phyloP scores from a whole-genome alignment of 2,888 invertebrate species.

The Syrphus vitripennis region DNA sequence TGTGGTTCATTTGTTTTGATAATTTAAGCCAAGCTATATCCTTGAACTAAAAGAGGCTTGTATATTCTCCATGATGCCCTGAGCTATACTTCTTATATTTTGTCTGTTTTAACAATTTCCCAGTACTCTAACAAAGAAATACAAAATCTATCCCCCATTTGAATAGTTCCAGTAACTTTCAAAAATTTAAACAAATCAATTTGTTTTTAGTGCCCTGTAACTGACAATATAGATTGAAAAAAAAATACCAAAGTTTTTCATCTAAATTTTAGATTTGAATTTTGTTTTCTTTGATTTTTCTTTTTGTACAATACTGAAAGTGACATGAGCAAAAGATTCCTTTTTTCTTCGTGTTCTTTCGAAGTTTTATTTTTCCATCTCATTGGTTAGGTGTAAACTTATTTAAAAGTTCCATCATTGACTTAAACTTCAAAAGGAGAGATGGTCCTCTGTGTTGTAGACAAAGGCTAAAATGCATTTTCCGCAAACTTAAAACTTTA shows the following conservation, averaged over 20 bases:
- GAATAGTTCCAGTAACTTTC: too few species aligned
- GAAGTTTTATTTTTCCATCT: conserved; percentile 30
- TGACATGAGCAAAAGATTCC: not conserved
- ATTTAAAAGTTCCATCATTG: conserved; percentile 46
- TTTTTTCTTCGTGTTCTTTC: not conserved
- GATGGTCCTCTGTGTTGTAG: conserved; percentile 1
- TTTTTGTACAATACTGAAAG: not conserved
- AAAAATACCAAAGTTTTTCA: not conserved
- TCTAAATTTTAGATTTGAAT: not conserved
- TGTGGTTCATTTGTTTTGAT: too few species aligned
- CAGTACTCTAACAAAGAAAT: too few species aligned
- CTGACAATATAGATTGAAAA: too few species aligned
- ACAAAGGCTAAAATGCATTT: conserved; percentile 14
- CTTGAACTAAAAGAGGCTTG: too few species aligned
- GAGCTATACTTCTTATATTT: too few species aligned
- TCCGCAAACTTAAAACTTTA: conserved; percentile 14
- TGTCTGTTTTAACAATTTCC: too few species aligned
- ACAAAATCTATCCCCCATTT: too few species aligned
- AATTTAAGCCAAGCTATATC: too few species aligned
- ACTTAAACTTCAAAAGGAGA: conserved; percentile 23
- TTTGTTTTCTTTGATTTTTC: not conserved
- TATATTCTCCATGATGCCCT: too few species aligned
- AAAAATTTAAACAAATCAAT: too few species aligned
- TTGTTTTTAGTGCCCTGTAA: too few species aligned
- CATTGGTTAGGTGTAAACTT: conserved; percentile 55